Base-by-base conservation (phyloP, 2,797 vertebrate species). In the Ispidina lecontei region DNA sequence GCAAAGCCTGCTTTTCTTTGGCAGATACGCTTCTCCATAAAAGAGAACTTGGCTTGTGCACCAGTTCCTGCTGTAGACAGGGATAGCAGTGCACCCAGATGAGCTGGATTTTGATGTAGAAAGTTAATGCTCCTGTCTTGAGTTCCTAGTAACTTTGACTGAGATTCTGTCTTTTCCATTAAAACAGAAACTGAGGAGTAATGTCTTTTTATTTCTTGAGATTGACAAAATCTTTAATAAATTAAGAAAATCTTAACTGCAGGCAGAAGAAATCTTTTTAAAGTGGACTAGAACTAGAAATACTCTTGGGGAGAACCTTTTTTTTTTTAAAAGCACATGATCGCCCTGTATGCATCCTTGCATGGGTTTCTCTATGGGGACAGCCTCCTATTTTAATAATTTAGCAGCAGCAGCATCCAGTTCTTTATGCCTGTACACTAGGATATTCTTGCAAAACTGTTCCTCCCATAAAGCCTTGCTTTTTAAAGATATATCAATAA, bases 1-100 rank as follows among this genome's bases (percentile, higher is more conserved):
- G 12, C 95, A 95, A n/a, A 98, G 77, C 93, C 96, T 99, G 65
- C 97, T 99, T 43, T 99, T 99, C 97, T 56, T 99, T 1, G 99
- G 99, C 67, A 98, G 97, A 87, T 97, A 97, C 33, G 93, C 96
- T 49, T 98, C 98, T 87, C 99, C 99, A 2, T 98, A 90, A 93
- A 78, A 68, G 52, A 85, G 56, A 83, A 46, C 8, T 8, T 41
- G 3, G 23, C 31, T 41, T 29, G 31, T 67, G 37, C 64, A 54
- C 6, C 25, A 47, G 7, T 43, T 82, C 29, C 46, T 78, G 33
- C 54, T 58, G 19, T 21, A n/a, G 19, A 10, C 62, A 71, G 2
- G 63, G 17, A 43, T 64, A 67, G 12, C 25, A 65, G 46, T 89
- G 51, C 43, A 79, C 23, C 25, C 14, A 4, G 47, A 37, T 22